Conservation (phyloP, 1,140 invertebrate species). For the Panagrolaimus sp. region DNA sequence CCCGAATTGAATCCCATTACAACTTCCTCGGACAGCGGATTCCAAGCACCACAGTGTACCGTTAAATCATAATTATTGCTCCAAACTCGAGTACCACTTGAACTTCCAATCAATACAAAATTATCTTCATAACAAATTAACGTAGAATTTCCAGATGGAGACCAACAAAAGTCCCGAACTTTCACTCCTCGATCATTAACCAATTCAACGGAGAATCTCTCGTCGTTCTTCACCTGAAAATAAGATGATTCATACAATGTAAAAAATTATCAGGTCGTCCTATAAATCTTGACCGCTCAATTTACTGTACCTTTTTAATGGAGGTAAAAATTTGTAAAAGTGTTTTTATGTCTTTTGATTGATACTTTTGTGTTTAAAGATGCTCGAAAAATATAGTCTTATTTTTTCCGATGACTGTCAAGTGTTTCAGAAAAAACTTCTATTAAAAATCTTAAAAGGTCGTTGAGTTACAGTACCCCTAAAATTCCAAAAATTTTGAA, state of each 20-base stretch:
- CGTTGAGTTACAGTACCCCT: no score
- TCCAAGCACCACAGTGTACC: slow-evolving; percentile 93
- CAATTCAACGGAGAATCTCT: slow-evolving; percentile 94
- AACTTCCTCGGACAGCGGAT: slow-evolving; percentile 87
- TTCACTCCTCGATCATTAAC: slow-evolving; percentile 78
- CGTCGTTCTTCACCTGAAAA: slow-evolving; percentile 81
- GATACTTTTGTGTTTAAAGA: no score
- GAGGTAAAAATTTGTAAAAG: slow-evolving; percentile 44
- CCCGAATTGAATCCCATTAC: slow-evolving; percentile 53
- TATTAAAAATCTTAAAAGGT: no score
- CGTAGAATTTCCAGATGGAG: slow-evolving; percentile 93
- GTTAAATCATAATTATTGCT: slow-evolving; percentile 89
- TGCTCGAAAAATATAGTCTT: no score
- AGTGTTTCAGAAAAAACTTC: no score
- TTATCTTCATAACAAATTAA: slow-evolving; percentile 80
- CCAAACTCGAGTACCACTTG: slow-evolving; percentile 94
- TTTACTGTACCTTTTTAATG: slow-evolving; percentile 30
- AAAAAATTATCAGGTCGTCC: slow-evolving; percentile 31
- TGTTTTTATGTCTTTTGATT: slow-evolving; percentile 17
- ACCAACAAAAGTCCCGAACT: slow-evolving; percentile 86
- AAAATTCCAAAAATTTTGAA: no score
- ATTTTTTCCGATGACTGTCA: no score
- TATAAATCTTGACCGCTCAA: slow-evolving; percentile 32
- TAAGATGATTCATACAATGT: no score
- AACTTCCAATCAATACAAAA: slow-evolving; percentile 66